These are phyloP conservation scores for Graphium colonna DNA, from an alignment of 2,888 invertebrate species.

Conservation along the genomic window DNA sequence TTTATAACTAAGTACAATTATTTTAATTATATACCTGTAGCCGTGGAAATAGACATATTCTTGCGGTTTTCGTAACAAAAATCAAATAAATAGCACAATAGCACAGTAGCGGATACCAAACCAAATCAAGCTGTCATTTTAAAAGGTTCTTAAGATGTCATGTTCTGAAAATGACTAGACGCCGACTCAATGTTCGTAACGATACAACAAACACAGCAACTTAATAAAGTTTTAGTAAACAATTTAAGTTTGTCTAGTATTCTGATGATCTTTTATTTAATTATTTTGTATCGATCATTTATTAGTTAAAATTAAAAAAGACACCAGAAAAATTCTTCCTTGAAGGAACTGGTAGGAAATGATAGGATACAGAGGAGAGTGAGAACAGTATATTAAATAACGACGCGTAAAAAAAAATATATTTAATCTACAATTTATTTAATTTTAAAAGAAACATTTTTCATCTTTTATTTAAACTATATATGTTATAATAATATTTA, in stretches of 20 bases:
- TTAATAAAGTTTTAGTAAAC: neutral
- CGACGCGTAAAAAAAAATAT: neutral
- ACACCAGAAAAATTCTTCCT: constrained; percentile 16
- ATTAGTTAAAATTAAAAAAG: constrained; percentile 2
- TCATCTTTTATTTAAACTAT: neutral
- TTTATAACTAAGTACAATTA: constrained; percentile 36
- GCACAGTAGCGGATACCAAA: constrained; percentile 80
- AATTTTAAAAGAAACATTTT: too few relatives aligned
- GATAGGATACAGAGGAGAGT: constrained; percentile 3
- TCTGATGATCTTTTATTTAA: neutral
- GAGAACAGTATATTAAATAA: neutral
- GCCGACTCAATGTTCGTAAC: constrained; percentile 12
- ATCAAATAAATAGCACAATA: constrained; percentile 76
- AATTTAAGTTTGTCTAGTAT: neutral
- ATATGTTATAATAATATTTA: neutral
- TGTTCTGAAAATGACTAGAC: constrained; percentile 22
- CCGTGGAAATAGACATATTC: constrained; percentile 76
- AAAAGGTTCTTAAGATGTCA: constrained; percentile 60
- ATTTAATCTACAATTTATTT: too few relatives aligned
- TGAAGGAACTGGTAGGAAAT: constrained; percentile 9
- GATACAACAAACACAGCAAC: constrained; percentile 1
- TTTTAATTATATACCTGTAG: constrained; percentile 64
- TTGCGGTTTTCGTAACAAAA: constrained; percentile 62
- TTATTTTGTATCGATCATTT: neutral
- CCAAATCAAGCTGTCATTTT: constrained; percentile 79